Base-by-base conservation (phyloP, 2,888 invertebrate species). In the Cosmia trapezina region DNA sequence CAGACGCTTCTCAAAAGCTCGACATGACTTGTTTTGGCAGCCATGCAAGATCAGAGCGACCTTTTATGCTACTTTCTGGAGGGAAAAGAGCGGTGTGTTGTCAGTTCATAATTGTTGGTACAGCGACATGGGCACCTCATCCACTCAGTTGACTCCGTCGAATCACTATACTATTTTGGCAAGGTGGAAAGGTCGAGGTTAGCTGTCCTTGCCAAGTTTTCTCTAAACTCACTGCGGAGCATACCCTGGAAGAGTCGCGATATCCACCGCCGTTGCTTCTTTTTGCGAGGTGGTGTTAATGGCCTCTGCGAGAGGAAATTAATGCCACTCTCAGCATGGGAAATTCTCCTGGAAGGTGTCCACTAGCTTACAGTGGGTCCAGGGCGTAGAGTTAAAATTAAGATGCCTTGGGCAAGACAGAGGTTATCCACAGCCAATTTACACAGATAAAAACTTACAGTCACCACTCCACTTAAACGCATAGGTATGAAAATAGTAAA, bases 1-100 rank as follows among this genome's bases (percentile, higher is more conserved):
- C 28, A n/a, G 9, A 28, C 49, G 37, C 49, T 67, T n/a, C 43
- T n/a, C 61, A 7, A 66, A 19, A 68, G 28, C 8, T 69, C 12
- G 4, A 8, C 41, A 68, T 51, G 12, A 12, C 6, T 69, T 33
- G n/a, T 51, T 49, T 11, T 68, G 47, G 14, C 14, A 49, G 28
- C 60, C 73, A 43, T 60, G 14, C 14, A 22, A 41, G 4, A 33
- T 49, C 59, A n/a, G 28, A 19, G 11, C 33, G 22, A 37, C 8
- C 1, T 22, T 22, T 22, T 37, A 33, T 45, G 33, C 33, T 37
- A 19, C 19, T 37, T 45, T n/a, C n/a, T 43, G 14, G 43, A 65
- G 28, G 6, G 17, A 19, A 28, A 33, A 37, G 14, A 45, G n/a
- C n/a, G 11, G n/a, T 28, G 41, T 14, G 3, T 7, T 41, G 11